Evolutionary conservation across 1,140 invertebrate genomes (phyloP).

Genomic region (Aphelinus atriplicis): DNA sequence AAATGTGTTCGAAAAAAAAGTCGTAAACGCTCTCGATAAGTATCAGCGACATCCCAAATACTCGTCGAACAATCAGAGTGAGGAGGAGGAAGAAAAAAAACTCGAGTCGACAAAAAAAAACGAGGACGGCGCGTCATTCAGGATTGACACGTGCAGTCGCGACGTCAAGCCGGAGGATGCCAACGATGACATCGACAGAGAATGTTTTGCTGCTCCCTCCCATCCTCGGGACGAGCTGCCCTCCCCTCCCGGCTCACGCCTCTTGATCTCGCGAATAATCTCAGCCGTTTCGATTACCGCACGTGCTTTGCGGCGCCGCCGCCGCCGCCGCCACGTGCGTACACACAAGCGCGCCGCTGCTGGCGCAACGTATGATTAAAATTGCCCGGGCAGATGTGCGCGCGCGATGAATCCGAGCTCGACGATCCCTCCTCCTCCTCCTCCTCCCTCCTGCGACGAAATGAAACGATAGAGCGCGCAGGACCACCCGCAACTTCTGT

Average conservation of each 20-base stretch:
- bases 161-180: too few relatives aligned
- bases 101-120: too few relatives aligned
- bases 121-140: too few relatives aligned
- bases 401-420: conserved; percentile 10
- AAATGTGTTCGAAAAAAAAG: too few relatives aligned
- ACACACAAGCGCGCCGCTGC: not conserved
- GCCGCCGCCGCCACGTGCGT: not conserved
- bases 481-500: not conserved
- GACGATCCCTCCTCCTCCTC: not conserved
- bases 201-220: not conserved
- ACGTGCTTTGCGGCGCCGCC: not conserved
- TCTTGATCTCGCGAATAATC: conserved; percentile 21
- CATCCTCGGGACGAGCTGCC: not conserved
- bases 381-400: conserved; percentile 12
- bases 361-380: conserved; percentile 19
- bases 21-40: too few relatives aligned
- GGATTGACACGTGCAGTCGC: too few relatives aligned
- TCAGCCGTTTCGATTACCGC: conserved; percentile 32
- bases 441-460: not conserved
- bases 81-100: too few relatives aligned
- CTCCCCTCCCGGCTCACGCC: not conserved
- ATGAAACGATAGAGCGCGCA: conserved; percentile 9
- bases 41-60: too few relatives aligned
- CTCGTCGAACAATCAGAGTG: too few relatives aligned
- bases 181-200: too few relatives aligned